Evolutionary conservation across 2,797 vertebrate species (phyloP).

Genomic region (Lacerta viridis): DNA sequence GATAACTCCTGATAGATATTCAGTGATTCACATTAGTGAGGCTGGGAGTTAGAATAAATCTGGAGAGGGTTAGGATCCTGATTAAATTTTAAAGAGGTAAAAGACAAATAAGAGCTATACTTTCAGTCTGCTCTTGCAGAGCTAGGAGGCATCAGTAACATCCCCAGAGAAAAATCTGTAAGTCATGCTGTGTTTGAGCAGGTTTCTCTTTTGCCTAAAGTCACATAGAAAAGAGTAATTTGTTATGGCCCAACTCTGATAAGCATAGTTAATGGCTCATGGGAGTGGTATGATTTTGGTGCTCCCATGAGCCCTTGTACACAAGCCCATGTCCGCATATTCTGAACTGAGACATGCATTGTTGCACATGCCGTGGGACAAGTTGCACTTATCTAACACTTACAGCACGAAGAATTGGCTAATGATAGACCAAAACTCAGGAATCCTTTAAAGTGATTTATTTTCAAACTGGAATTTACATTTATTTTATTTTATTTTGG

Average conservation of each 20-base stretch:
- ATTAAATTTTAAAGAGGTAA: conserved; percentile 65
- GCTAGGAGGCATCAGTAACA: conserved; percentile 23
- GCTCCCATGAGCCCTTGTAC: background rate
- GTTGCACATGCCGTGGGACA: background rate
- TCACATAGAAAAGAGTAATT: background rate
- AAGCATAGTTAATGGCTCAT: background rate
- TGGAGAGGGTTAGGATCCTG: conserved; percentile 34
- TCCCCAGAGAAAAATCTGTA: background rate
- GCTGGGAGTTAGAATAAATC: conserved; percentile 51
- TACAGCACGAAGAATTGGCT: too few relatives aligned
- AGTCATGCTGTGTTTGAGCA: conserved; percentile 10
- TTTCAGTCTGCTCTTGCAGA: conserved; percentile 41
- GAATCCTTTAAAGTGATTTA: too few relatives aligned
- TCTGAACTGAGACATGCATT: background rate
- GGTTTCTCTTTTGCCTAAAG: background rate
- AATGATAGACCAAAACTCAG: too few relatives aligned
- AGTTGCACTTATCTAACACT: too few relatives aligned
- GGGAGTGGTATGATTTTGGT: background rate
- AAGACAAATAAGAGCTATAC: conserved; percentile 45
- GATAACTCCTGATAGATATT: conserved; percentile 38
- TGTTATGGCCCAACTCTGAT: background rate
- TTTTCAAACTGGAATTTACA: too few relatives aligned
- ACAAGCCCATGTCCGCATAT: background rate
- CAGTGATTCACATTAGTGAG: conserved; percentile 52
- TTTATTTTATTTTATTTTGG: too few relatives aligned